Conservation (phyloP, 2,797 vertebrate species). For the Coranthus polyacanthus region DNA sequence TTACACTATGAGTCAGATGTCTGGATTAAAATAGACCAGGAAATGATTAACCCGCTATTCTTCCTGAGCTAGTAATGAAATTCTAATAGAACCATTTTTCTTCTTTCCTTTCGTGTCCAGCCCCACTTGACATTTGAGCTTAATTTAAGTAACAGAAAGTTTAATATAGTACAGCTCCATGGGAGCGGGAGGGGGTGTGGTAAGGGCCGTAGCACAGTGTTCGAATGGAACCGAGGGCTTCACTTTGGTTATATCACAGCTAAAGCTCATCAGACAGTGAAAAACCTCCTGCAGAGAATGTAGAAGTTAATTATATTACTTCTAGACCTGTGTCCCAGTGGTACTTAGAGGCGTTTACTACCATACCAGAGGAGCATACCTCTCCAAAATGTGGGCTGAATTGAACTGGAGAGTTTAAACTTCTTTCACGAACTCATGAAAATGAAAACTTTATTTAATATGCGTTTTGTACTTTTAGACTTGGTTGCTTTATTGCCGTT, state of each 20-base stretch:
- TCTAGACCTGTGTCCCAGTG: background rate
- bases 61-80: constrained; percentile 67
- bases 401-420: background rate
- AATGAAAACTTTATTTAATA: background rate
- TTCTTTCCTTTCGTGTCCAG: constrained; percentile 56
- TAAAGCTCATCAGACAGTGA: background rate
- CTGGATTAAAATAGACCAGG: constrained; percentile 73
- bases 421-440: too few species aligned
- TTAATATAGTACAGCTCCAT: constrained; percentile 64
- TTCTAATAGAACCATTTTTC: constrained; percentile 77
- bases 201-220: constrained; percentile 4
- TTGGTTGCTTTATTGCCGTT: constrained; percentile 52
- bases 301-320: constrained; percentile 17
- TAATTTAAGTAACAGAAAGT: constrained; percentile 69
- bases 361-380: background rate
- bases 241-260: constrained; percentile 9
- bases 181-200: constrained; percentile 7
- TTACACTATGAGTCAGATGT: constrained; percentile 59
- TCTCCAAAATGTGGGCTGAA: background rate
- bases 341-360: background rate
- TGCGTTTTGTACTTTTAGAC: constrained; percentile 6
- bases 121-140: constrained; percentile 67
- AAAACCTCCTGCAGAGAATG: background rate
- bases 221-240: background rate
- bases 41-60: constrained; percentile 67